Conservation (phyloP, 2,888 invertebrate species). For the Chydorus sphaericus region DNA sequence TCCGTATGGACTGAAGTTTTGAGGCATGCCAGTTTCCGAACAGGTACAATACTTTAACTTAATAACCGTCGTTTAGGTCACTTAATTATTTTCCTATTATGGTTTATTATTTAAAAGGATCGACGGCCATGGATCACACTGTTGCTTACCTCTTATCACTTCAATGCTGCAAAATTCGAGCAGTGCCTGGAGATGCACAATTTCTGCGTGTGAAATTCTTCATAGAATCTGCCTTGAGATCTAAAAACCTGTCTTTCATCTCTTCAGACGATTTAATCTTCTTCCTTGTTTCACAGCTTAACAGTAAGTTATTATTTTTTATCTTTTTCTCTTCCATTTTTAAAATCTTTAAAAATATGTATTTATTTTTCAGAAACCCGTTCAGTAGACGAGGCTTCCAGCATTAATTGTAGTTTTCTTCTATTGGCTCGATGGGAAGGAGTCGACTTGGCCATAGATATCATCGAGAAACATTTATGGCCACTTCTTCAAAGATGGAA, state of each 20-base stretch:
- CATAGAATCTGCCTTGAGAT: constrained; percentile 3
- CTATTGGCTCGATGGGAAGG: constrained; percentile 12
- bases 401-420: background rate
- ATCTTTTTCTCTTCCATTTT: too few species aligned
- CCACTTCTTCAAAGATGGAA: constrained; percentile 13
- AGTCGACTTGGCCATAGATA: background rate
- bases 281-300: constrained; percentile 1
- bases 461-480: constrained; percentile 11
- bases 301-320: constrained; percentile 1
- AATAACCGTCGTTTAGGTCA: too few species aligned
- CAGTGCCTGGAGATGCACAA: constrained; percentile 7
- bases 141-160: constrained; percentile 7
- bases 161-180: constrained; percentile 1
- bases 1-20: constrained; percentile 10
- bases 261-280: background rate
- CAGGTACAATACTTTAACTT: constrained; percentile 4
- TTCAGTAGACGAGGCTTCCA: constrained; percentile 6
- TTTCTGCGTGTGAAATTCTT: background rate
- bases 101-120: too few species aligned
- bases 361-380: constrained; percentile 6
- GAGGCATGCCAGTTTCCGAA: background rate
- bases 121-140: constrained; percentile 5
- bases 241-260: background rate
- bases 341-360: too few species aligned
- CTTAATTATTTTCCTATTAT: too few species aligned